Evolutionary conservation across 2,797 vertebrate genomes (phyloP).

Genomic region (Pogoniulus pusillus): DNA sequence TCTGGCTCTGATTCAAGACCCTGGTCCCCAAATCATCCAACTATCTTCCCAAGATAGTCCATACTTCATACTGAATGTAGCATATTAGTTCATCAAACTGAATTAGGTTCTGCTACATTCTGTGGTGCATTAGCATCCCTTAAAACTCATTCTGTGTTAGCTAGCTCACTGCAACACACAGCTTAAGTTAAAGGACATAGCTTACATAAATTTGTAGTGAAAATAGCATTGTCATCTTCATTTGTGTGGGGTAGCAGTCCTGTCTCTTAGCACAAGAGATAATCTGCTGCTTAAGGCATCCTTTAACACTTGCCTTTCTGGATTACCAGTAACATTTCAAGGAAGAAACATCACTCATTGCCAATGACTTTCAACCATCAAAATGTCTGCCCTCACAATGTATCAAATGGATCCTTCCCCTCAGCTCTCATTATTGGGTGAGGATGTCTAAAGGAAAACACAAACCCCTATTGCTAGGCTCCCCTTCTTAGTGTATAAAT

Average conservation of each 20-base stretch:
- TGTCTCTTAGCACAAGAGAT: background rate
- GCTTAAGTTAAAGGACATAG: background rate
- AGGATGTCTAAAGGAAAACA: background rate
- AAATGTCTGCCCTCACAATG: background rate
- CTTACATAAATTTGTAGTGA: background rate
- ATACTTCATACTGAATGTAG: background rate
- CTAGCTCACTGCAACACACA: background rate
- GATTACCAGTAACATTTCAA: background rate
- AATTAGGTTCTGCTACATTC: background rate
- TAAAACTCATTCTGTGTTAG: background rate
- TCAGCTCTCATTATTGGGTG: background rate
- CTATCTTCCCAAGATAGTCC: background rate
- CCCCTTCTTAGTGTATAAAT: background rate
- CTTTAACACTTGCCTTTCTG: background rate
- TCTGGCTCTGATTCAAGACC: background rate
- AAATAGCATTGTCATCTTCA: background rate
- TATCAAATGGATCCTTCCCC: background rate
- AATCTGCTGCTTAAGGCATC: background rate
- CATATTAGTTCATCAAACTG: background rate
- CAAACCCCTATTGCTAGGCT: background rate
- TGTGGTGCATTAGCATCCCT: background rate
- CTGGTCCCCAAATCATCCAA: background rate
- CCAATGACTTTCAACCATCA: background rate
- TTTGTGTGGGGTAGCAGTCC: background rate
- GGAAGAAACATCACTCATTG: background rate